Percentiles rank a stretch among this genome's conserved stretches.
These are phyloP conservation scores for Gallirallus australis DNA, from an alignment of 2,797 vertebrate genomes.

Conservation along the genomic window DNA sequence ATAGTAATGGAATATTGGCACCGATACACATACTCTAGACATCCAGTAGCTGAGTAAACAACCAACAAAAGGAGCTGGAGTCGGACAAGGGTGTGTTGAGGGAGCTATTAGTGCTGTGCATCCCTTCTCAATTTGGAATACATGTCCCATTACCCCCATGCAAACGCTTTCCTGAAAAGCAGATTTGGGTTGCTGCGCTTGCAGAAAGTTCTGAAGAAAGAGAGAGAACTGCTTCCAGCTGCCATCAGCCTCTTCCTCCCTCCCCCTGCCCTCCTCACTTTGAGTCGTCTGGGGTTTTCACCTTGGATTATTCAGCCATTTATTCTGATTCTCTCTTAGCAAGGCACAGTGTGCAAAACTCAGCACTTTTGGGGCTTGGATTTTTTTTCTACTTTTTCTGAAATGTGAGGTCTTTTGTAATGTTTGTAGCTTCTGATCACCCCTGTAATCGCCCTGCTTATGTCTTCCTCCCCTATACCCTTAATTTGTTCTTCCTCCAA, in stretches of 20 bases:
- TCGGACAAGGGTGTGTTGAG: background rate
- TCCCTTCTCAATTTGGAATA: background rate
- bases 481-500: background rate
- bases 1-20: background rate
- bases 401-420: background rate
- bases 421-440: background rate
- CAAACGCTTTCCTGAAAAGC: background rate
- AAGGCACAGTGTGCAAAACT: background rate
- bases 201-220: background rate
- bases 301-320: background rate
- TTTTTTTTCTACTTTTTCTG: background rate
- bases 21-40: background rate
- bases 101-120: background rate
- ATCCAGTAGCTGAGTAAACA: background rate
- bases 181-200: rapidly evolving
- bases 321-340: background rate
- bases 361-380: background rate
- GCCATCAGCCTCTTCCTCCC: too few relatives aligned
- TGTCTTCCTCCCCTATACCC: too few relatives aligned
- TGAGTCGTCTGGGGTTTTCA: background rate
- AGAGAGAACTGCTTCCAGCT: background rate
- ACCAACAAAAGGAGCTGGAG: background rate
- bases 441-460: too few relatives aligned
- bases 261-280: background rate
- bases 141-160: rapidly evolving